Conservation (phyloP, 1,140 invertebrate species). For the Aporrectodea caliginosa region DNA sequence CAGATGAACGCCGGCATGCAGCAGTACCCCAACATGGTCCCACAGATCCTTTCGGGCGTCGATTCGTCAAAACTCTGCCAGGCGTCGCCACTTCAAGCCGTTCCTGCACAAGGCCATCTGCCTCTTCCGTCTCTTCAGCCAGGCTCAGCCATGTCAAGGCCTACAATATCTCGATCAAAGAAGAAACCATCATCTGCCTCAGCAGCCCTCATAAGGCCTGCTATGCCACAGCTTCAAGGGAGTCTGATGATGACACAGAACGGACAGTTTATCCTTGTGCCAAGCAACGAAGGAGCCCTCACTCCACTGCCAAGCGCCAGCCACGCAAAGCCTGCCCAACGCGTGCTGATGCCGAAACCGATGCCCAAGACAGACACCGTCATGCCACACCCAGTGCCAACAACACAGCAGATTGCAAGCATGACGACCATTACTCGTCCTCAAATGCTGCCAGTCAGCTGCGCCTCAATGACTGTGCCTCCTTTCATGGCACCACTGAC, state of each 20-base stretch:
- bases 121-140: background rate
- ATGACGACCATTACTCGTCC: conserved; percentile 18
- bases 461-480: conserved; percentile 20
- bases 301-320: background rate
- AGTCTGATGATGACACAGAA: background rate
- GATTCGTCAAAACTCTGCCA: background rate
- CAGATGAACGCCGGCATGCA: background rate
- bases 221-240: background rate
- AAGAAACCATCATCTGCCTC: background rate
- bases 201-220: background rate
- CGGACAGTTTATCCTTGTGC: background rate
- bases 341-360: conserved; percentile 36
- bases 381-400: conserved; percentile 12
- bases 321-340: conserved; percentile 27
- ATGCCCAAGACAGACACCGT: background rate
- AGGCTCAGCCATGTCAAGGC: background rate
- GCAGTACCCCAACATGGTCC: background rate
- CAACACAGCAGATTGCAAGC: conserved; percentile 21
- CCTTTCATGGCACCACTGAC: conserved; percentile 11
- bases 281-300: background rate
- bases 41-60: background rate
- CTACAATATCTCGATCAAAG: background rate
- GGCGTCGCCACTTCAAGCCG: background rate
- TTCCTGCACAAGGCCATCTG: background rate
- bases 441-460: conserved; percentile 14